These are phyloP conservation scores for Scaptomyza tumidula DNA, from an alignment of 2,888 invertebrate species.

Conservation along the genomic window DNA sequence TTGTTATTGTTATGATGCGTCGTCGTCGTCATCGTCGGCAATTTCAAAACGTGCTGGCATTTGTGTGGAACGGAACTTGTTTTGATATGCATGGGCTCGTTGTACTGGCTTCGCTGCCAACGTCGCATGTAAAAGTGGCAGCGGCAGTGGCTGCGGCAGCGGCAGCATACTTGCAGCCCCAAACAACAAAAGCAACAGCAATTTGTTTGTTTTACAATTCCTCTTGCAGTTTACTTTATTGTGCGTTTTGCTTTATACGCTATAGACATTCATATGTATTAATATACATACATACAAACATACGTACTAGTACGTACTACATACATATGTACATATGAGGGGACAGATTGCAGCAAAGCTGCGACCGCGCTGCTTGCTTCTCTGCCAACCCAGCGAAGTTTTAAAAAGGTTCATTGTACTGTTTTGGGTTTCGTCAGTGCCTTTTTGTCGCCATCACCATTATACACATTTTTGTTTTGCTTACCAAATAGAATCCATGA, in stretches of 20 bases:
- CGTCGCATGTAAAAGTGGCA: conserved; percentile 29
- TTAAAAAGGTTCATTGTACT: conserved; percentile 70
- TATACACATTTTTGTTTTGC: conserved; percentile 34
- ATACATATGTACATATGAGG: not conserved
- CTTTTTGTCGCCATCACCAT: conserved; percentile 37
- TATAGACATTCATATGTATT: not conserved
- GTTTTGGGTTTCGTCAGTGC: conserved; percentile 59
- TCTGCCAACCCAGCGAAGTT: conserved; percentile 45
- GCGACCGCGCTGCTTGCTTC: conserved; percentile 32
- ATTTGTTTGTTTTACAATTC: conserved; percentile 74
- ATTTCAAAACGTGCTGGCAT: conserved; percentile 77
- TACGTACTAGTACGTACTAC: too few relatives aligned
- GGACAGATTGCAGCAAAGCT: conserved; percentile 45
- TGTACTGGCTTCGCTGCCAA: conserved; percentile 36
- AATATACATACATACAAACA: not conserved
- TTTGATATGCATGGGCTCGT: conserved; percentile 72
- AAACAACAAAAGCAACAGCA: conserved; percentile 47
- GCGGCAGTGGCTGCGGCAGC: conserved; percentile 31
- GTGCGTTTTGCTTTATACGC: conserved; percentile 46
- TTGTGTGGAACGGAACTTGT: conserved; percentile 78
- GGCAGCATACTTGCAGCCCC: conserved; percentile 47
- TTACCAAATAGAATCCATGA: conserved; percentile 19
- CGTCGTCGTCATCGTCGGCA: conserved; percentile 50
- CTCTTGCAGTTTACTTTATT: conserved; percentile 60
- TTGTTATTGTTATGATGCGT: conserved; percentile 78